phyloP scores from a whole-genome alignment of 2,113 vertebrate genomes.

The Aphyosemion australe region DNA sequence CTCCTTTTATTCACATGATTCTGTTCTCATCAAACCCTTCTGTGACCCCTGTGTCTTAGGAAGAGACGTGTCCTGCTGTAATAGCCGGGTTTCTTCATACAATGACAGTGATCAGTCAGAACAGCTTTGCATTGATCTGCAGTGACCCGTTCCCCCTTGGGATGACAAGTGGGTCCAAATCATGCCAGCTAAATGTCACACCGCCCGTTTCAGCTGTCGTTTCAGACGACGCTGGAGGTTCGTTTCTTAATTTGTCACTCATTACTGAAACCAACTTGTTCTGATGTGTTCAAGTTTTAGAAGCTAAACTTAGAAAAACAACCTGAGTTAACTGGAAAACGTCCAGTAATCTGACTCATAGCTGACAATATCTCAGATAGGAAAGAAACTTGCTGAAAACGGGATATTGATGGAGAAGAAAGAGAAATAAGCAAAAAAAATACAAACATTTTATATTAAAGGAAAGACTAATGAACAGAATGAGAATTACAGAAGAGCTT shows the following conservation, averaged over 20 bases:
- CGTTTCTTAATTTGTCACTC: neutral
- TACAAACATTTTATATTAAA: neutral
- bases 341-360: neutral
- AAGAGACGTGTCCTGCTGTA: neutral
- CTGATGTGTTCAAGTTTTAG: neutral
- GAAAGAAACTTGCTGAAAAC: neutral
- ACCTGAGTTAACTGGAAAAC: neutral
- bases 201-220: neutral
- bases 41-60: neutral
- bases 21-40: neutral
- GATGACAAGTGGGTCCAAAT: neutral
- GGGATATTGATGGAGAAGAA: neutral
- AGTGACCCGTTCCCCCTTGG: neutral
- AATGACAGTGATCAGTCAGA: slow-evolving; percentile 2
- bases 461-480: neutral
- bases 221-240: neutral
- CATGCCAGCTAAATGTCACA: slow-evolving; percentile 1
- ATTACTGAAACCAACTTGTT: neutral
- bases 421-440: neutral
- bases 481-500: neutral
- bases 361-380: neutral
- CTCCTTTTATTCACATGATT: neutral
- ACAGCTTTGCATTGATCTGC: slow-evolving; percentile 1
- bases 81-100: neutral
- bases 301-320: neutral